Base-by-base conservation (phyloP, 2,797 vertebrate species). In the Selene dorsalis region DNA sequence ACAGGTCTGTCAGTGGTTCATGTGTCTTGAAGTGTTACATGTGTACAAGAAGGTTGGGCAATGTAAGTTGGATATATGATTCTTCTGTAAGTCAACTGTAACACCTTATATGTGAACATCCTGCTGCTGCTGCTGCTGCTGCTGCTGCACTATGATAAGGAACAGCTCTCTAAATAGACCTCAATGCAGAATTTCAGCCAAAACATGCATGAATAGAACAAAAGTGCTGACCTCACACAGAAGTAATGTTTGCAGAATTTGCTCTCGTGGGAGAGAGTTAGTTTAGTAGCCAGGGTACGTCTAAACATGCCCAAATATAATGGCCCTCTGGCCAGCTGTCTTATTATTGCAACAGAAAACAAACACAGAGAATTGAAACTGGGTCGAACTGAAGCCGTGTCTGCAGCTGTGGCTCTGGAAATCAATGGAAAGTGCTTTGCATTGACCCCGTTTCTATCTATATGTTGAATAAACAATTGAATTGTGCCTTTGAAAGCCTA, bases 271-370 rank as follows among this genome's bases (percentile, higher is more conserved):
- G 58, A 69, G 72, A 57, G 45, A 5, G 32, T 35, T 35, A 35
- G 32, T 35, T 59, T 7, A 53, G 58, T 24, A 64, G 75, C 30
- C 28, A 30, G 11, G 53, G 32, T 82, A 50, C 69, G 88, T 87
- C 43, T 48, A 32, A 88, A 82, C 85, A 83, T 80, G 85, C 26
- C 58, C 58, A 58, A 77, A 83, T 76, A 76, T 84, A 83, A 75
- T 67, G 0, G 12, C 28, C 18, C 24, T 75, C 56, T 77, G 77
- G 68, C 70, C 68, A 39, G 48, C 17, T 14, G 55, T 64, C 61
- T 47, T 50, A 53, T 60, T 39, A 58, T n/a, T 45, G 26, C 26
- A 73, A 57, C 38, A 22, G 24, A 69, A 67, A 66, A 32, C 6
- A 65, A 72, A 68, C 41, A 8, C 8, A 16, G 20, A 10, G 10